A percentile compares a stretch with the other conserved stretches of the same genome.
Conservation (phyloP, 2,888 invertebrate genomes). For the Heliconius sara region DNA sequence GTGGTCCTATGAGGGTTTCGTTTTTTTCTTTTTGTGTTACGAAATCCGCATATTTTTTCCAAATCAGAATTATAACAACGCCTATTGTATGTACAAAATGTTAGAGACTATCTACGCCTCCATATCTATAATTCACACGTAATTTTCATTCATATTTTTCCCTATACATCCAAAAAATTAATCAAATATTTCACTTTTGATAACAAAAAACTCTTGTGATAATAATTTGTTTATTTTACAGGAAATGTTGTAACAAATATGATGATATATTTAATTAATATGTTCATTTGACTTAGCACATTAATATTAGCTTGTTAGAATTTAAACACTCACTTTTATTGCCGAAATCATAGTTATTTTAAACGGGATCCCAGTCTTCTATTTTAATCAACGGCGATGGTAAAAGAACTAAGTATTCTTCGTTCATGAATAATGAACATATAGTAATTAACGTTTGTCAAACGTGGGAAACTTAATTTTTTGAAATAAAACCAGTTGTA, state of each 20-base stretch:
- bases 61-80: no score
- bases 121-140: no score
- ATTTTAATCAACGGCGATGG: neutral
- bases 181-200: no score
- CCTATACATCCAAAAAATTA: no score
- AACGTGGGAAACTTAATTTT: constrained; percentile 11
- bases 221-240: neutral
- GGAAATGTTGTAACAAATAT: neutral
- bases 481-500: constrained; percentile 20
- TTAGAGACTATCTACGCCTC: no score
- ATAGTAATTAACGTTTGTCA: constrained; percentile 14
- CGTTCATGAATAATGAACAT: neutral
- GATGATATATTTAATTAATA: neutral
- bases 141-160: no score
- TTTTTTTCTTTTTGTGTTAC: no score
- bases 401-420: neutral
- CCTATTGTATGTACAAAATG: no score
- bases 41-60: no score
- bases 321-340: neutral
- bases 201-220: neutral
- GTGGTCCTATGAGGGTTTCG: no score
- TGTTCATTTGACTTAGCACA: neutral
- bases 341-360: neutral
- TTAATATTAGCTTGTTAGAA: neutral
- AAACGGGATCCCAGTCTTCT: neutral